Conservation (phyloP, 2,888 invertebrate genomes). For the Diachrysia chrysitis region DNA sequence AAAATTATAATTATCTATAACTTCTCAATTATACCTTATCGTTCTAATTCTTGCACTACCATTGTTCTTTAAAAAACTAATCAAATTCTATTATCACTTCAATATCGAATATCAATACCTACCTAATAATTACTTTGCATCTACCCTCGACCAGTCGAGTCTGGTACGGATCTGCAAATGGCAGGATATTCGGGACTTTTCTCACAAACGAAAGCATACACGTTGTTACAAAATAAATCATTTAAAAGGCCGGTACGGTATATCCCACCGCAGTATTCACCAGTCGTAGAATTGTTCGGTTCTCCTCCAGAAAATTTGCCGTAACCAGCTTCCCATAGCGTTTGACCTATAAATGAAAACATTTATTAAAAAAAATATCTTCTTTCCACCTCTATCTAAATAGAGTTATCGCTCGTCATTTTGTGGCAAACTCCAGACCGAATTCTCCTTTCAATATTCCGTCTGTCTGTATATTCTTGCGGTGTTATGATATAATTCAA, state of each 20-base stretch:
- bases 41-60: too few species aligned
- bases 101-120: too few species aligned
- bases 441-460: too few species aligned
- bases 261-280: slow-evolving; percentile 66
- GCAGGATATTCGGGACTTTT: slow-evolving; percentile 33
- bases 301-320: slow-evolving; percentile 62
- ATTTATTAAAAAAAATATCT: neutral
- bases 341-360: slow-evolving; percentile 60
- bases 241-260: slow-evolving; percentile 59
- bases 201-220: slow-evolving; percentile 42
- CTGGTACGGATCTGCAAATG: slow-evolving; percentile 11
- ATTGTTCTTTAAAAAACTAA: too few species aligned
- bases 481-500: too few species aligned
- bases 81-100: too few species aligned
- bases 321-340: slow-evolving; percentile 67
- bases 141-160: neutral
- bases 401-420: too few species aligned
- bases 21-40: too few species aligned
- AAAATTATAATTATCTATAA: too few species aligned
- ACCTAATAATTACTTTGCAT: neutral
- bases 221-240: slow-evolving; percentile 62
- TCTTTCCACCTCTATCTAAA: too few species aligned
- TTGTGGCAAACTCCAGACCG: too few species aligned
- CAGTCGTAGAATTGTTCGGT: slow-evolving; percentile 62
- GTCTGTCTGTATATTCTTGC: too few species aligned